Conservation (phyloP, 2,113 vertebrate species). For the Phalacrocorax carbo region DNA sequence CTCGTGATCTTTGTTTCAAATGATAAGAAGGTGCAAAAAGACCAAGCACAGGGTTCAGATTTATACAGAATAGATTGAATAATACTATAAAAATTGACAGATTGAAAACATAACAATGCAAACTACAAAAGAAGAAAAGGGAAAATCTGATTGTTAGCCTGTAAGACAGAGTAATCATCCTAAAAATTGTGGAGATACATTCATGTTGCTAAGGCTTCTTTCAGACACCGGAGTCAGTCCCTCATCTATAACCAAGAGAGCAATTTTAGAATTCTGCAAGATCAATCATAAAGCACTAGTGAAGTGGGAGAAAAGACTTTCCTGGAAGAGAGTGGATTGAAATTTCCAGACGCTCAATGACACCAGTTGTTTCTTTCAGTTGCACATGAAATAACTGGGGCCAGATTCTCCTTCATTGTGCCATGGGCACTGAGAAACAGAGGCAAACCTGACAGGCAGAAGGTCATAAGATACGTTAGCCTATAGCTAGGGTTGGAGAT, state of each 20-base stretch:
- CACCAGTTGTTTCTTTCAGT: not conserved
- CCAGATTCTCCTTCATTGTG: not conserved
- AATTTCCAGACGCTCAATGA: not conserved
- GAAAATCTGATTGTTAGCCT: not conserved
- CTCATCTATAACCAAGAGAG: not conserved
- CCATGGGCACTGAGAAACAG: fast-evolving
- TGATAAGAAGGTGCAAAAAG: not conserved
- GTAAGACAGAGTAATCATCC: not conserved
- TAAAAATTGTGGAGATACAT: not conserved
- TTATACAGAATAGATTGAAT: not conserved
- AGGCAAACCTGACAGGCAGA: not conserved
- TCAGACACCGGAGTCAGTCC: not conserved
- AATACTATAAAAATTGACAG: not conserved
- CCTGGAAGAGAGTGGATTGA: not conserved
- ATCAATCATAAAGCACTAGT: not conserved
- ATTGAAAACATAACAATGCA: not conserved
- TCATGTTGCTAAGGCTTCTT: not conserved
- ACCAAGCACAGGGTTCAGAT: not conserved
- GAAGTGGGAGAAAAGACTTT: not conserved
- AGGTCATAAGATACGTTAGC: not conserved
- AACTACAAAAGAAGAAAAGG: not conserved
- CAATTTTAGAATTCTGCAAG: not conserved
- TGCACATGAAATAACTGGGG: not conserved
- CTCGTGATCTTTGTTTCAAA: not conserved
- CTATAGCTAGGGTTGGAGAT: not conserved